A percentile compares a stretch with the other conserved stretches of the same genome.
Evolutionary conservation across 2,797 vertebrate genomes (phyloP).

Genomic region (Semotilus atromaculatus): DNA sequence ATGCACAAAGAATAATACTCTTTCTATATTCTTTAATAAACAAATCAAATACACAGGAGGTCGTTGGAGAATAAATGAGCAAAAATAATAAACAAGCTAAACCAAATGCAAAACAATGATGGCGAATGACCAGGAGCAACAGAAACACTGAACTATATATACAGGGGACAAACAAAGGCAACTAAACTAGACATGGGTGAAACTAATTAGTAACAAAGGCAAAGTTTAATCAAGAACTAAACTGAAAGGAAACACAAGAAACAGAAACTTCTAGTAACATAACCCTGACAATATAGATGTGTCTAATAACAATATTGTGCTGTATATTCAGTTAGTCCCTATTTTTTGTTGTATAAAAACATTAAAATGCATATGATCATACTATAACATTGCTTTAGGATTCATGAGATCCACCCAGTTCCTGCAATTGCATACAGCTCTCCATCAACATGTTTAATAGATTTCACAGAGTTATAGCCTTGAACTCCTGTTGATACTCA

Average conservation of each 20-base stretch:
- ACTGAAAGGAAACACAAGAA: neutral
- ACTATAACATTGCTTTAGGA: neutral
- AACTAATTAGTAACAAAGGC: neutral
- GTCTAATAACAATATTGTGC: neutral
- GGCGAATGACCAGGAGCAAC: neutral
- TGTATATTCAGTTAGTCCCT: neutral
- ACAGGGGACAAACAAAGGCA: neutral
- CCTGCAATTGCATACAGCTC: neutral
- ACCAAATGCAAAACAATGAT: neutral
- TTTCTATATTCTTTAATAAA: neutral
- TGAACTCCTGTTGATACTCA: neutral
- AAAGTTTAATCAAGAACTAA: neutral
- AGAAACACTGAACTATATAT: neutral
- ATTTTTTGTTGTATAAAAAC: neutral
- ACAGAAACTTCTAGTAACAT: too few relatives aligned
- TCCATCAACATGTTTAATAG: neutral
- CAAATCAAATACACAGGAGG: neutral
- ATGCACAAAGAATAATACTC: neutral
- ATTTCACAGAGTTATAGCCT: neutral
- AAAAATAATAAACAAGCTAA: neutral
- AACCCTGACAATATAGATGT: neutral
- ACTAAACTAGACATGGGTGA: neutral
- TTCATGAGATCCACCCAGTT: slow-evolving; percentile 20
- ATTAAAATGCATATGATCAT: neutral
- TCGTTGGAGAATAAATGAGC: neutral